These are phyloP conservation scores for Crematogaster levior DNA, from an alignment of 2,888 invertebrate genomes.

Conservation along the genomic window DNA sequence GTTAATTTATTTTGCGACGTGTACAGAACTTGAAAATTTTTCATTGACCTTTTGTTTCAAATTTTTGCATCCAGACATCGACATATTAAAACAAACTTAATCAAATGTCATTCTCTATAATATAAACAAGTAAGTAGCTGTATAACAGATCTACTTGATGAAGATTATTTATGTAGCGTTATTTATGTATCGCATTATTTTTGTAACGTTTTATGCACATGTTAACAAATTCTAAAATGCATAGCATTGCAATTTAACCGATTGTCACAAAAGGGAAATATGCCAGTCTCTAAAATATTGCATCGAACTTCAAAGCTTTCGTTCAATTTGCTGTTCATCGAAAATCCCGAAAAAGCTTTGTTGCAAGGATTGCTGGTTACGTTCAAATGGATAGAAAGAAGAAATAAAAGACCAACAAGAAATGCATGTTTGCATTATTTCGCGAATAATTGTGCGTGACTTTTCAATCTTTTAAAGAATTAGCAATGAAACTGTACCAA, in stretches of 20 bases:
- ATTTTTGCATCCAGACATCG: not conserved
- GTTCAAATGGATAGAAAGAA: not conserved
- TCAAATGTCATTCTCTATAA: too few species aligned
- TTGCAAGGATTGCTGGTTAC: not conserved
- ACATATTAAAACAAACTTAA: conserved; percentile 7
- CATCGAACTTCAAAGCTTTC: conserved; percentile 27
- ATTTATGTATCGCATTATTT: not conserved
- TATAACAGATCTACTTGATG: not conserved
- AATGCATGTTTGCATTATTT: not conserved
- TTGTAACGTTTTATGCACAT: not conserved
- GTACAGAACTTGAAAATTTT: not conserved
- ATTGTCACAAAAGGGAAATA: not conserved
- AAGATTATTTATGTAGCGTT: conserved; percentile 9
- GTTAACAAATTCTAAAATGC: not conserved
- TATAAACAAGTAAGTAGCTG: not conserved
- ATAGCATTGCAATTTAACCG: conserved; percentile 14
- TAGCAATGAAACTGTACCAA: not conserved
- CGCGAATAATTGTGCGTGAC: not conserved
- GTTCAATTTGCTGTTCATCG: conserved; percentile 24
- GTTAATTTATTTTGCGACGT: conserved; percentile 1
- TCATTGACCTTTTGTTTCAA: not conserved
- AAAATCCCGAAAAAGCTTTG: conserved; percentile 7
- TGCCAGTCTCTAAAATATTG: not conserved
- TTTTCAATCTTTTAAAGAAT: not conserved
- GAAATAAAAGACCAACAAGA: not conserved